phyloP scores from a whole-genome alignment of 1,140 invertebrate species.

The Ceratina calcarata region DNA sequence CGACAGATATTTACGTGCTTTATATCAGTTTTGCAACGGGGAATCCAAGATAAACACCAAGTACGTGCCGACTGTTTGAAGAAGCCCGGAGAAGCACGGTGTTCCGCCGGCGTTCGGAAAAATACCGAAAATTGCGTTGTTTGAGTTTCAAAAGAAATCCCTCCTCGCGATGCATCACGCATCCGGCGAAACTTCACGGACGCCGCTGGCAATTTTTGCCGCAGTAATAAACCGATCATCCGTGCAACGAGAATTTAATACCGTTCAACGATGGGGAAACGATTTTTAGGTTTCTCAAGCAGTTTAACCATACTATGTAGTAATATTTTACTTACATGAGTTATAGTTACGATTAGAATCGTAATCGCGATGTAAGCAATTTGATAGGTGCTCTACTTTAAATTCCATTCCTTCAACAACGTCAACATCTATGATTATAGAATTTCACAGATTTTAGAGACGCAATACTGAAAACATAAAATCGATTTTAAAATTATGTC shows the following conservation, averaged over 20 bases:
- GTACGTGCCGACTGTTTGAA: constrained; percentile 12
- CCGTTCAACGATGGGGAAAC: not conserved
- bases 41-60: constrained; percentile 52
- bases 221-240: not conserved
- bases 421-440: too few species aligned
- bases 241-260: not conserved
- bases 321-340: too few species aligned
- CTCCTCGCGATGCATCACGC: not conserved
- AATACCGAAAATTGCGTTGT: constrained; percentile 13
- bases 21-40: constrained; percentile 51
- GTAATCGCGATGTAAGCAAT: too few species aligned
- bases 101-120: not conserved
- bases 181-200: too few species aligned
- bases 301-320: too few species aligned
- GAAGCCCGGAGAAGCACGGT: not conserved
- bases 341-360: too few species aligned
- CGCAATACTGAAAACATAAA: too few species aligned
- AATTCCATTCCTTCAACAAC: too few species aligned
- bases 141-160: constrained; percentile 14
- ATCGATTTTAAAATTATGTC: too few species aligned
- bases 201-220: not conserved
- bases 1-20: constrained; percentile 53
- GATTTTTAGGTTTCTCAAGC: not conserved
- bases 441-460: too few species aligned
- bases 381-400: too few species aligned